Conservation (phyloP, 2,888 invertebrate genomes). For the Brenthis hecate region DNA sequence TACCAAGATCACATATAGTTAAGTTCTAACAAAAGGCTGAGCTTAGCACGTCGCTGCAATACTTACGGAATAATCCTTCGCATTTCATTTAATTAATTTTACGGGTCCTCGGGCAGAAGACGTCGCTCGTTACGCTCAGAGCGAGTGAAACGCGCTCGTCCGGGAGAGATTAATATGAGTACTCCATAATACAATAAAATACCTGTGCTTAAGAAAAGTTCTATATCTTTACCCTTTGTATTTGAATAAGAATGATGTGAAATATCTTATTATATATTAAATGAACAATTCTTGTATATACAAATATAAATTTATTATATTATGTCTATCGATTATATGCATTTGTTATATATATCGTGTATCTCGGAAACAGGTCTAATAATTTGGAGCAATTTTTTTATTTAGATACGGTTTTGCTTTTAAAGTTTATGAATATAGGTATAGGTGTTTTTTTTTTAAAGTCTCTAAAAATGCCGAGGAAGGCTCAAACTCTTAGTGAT, state of each 20-base stretch:
- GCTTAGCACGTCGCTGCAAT: slow-evolving; percentile 47
- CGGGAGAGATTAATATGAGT: slow-evolving; percentile 24
- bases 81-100: slow-evolving; percentile 65
- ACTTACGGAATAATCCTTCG: slow-evolving; percentile 53
- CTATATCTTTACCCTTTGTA: not conserved
- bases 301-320: too few relatives aligned
- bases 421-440: too few relatives aligned
- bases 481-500: too few relatives aligned
- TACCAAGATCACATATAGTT: slow-evolving; percentile 5
- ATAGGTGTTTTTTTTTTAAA: too few relatives aligned
- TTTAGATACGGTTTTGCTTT: too few relatives aligned
- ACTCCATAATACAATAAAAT: slow-evolving; percentile 15
- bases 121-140: slow-evolving; percentile 45
- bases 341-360: too few relatives aligned
- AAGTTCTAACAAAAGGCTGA: slow-evolving; percentile 34
- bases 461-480: too few relatives aligned
- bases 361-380: too few relatives aligned
- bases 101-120: slow-evolving; percentile 52
- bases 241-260: slow-evolving; percentile 10
- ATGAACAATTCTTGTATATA: too few relatives aligned
- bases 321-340: too few relatives aligned
- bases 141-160: slow-evolving; percentile 19
- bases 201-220: slow-evolving; percentile 12
- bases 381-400: too few relatives aligned
- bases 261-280: not conserved